phyloP scores from a whole-genome alignment of 1,140 invertebrate species.

The Achroia grisella region DNA sequence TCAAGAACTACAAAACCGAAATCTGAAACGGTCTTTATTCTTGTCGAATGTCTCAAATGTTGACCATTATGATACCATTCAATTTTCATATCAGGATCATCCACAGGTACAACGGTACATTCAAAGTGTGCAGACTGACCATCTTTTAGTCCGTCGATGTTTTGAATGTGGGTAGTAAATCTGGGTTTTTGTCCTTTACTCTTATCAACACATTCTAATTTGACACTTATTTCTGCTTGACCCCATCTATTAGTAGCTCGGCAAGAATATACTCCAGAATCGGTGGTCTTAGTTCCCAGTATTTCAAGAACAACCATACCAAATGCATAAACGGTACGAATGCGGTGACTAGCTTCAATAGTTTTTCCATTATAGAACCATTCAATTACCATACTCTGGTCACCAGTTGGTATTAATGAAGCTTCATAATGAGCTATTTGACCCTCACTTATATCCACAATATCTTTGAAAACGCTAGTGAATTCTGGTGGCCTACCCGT shows the following conservation, averaged over 20 bases:
- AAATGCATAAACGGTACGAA: slow-evolving; percentile 93
- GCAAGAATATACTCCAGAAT: slow-evolving; percentile 91
- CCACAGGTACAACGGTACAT: slow-evolving; percentile 92
- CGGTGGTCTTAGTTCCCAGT: slow-evolving; percentile 90
- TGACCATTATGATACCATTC: slow-evolving; percentile 97
- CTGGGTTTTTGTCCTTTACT: slow-evolving; percentile 88
- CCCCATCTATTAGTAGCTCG: slow-evolving; percentile 92
- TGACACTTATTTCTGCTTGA: slow-evolving; percentile 88
- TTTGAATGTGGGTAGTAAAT: slow-evolving; percentile 89
- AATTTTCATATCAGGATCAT: slow-evolving; percentile 94
- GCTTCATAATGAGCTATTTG: slow-evolving; percentile 97
- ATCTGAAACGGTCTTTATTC: slow-evolving; percentile 95
- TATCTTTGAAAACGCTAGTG: slow-evolving; percentile 88
- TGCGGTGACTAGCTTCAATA: slow-evolving; percentile 91
- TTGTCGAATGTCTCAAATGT: slow-evolving; percentile 88
- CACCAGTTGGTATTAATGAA: slow-evolving; percentile 92
- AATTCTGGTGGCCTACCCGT: slow-evolving; percentile 90
- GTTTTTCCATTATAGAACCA: slow-evolving; percentile 97
- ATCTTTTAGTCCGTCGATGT: slow-evolving; percentile 89
- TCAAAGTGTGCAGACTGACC: slow-evolving; percentile 95
- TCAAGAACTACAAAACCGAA: slow-evolving; percentile 97
- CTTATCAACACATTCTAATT: slow-evolving; percentile 88
- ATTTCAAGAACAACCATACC: slow-evolving; percentile 97
- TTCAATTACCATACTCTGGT: slow-evolving; percentile 97
- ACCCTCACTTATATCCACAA: slow-evolving; percentile 88